These are phyloP conservation scores for Psilopsiagon aymara DNA, from an alignment of 2,113 vertebrate genomes.

Conservation along the genomic window DNA sequence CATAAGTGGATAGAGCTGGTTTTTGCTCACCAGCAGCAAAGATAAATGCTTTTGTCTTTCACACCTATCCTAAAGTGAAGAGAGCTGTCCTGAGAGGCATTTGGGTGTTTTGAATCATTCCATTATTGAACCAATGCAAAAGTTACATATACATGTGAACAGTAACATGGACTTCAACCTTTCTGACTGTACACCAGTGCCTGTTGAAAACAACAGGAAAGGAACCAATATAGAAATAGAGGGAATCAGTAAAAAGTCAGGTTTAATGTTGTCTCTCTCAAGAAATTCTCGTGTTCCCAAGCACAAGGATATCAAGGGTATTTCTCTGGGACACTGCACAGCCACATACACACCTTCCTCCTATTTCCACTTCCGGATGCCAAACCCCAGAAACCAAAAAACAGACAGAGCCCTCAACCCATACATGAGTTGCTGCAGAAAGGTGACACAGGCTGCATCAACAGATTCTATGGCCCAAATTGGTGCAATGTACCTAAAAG, in stretches of 20 bases:
- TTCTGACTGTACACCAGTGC: background rate
- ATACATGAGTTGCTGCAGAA: background rate
- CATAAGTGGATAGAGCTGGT: background rate
- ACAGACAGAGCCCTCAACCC: background rate
- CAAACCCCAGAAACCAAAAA: background rate
- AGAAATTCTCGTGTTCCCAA: background rate
- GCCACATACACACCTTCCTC: background rate
- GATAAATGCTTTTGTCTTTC: background rate
- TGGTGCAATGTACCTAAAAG: fast-evolving
- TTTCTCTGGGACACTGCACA: background rate
- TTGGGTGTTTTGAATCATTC: background rate
- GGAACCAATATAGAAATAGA: background rate
- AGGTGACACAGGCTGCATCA: background rate
- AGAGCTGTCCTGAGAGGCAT: background rate
- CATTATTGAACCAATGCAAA: background rate
- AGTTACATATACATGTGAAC: fast-evolving
- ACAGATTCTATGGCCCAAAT: background rate
- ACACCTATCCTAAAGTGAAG: background rate
- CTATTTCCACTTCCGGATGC: background rate
- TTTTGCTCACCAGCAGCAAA: background rate
- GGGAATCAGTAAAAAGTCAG: fast-evolving
- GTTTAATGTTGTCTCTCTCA: background rate
- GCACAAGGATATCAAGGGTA: background rate
- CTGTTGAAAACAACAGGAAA: background rate
- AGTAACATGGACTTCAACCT: fast-evolving